phyloP scores from a whole-genome alignment of 2,113 vertebrate species.

The Prunella himalayana region DNA sequence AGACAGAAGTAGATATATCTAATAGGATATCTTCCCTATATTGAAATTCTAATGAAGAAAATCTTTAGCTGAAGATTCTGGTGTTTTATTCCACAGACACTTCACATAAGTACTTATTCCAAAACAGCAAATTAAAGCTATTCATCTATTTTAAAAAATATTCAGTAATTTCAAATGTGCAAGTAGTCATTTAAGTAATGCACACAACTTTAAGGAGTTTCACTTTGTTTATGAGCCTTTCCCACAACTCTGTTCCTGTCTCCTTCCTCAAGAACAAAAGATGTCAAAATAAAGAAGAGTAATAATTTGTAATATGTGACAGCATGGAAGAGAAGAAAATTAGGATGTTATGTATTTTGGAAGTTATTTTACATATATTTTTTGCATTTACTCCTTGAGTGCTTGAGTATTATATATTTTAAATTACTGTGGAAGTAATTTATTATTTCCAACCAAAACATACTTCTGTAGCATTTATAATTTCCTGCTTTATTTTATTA shows the following conservation, averaged over 20 bases:
- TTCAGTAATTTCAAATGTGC: not conserved
- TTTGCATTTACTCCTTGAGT: not conserved
- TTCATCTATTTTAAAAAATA: not conserved
- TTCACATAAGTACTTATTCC: not conserved
- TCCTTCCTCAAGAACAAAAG: not conserved
- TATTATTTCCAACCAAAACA: not conserved
- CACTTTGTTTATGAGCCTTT: not conserved
- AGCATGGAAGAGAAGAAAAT: not conserved
- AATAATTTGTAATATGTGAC: not conserved
- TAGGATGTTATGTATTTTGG: not conserved
- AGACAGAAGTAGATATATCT: not conserved
- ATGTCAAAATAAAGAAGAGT: not conserved
- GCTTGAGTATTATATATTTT: not conserved
- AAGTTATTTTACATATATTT: not conserved
- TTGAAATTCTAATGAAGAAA: not conserved
- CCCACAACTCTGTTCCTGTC: rapidly evolving
- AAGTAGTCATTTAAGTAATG: not conserved
- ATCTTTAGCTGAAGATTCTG: not conserved
- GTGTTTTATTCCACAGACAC: not conserved
- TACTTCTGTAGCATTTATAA: not conserved
- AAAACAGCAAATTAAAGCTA: not conserved
- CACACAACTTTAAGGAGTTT: not conserved
- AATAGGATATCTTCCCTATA: not conserved
- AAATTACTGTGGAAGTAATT: not conserved
- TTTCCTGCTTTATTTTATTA: not conserved